Evolutionary conservation across 2,113 vertebrate species (phyloP).

Genomic region (Corythaixoides concolor): DNA sequence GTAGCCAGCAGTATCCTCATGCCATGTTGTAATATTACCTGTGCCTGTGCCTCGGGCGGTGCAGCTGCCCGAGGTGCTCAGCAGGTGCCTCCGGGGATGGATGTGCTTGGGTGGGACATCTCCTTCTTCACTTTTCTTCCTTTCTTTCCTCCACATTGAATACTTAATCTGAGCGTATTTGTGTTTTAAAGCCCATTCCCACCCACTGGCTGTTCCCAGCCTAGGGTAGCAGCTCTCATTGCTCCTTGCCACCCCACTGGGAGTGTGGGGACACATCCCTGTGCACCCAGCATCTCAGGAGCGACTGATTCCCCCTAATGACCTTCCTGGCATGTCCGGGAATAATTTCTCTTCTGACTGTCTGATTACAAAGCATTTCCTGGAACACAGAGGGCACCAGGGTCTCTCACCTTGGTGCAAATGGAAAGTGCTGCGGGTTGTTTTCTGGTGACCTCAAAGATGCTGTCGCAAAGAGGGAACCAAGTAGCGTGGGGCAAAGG

Average conservation of each 20-base stretch:
- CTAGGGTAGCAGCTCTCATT: not conserved
- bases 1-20: not conserved
- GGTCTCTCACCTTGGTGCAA: not conserved
- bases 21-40: not conserved
- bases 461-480: not conserved
- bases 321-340: not conserved
- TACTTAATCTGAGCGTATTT: not conserved
- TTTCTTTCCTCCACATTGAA: not conserved
- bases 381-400: not conserved
- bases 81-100: not conserved
- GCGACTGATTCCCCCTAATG: not conserved
- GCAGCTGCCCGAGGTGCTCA: fast-evolving
- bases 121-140: not conserved
- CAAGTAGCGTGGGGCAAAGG: not conserved
- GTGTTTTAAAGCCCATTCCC: not conserved
- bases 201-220: not conserved
- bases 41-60: not conserved
- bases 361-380: slow-evolving; percentile 10
- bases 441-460: slow-evolving; percentile 6
- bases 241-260: not conserved
- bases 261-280: not conserved
- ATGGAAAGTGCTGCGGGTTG: not conserved
- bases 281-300: not conserved
- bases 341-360: not conserved
- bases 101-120: not conserved